Percentiles rank a stretch among this genome's conserved stretches.
phyloP scores from a whole-genome alignment of 1,140 invertebrate species.

The Halotydeus destructor region DNA sequence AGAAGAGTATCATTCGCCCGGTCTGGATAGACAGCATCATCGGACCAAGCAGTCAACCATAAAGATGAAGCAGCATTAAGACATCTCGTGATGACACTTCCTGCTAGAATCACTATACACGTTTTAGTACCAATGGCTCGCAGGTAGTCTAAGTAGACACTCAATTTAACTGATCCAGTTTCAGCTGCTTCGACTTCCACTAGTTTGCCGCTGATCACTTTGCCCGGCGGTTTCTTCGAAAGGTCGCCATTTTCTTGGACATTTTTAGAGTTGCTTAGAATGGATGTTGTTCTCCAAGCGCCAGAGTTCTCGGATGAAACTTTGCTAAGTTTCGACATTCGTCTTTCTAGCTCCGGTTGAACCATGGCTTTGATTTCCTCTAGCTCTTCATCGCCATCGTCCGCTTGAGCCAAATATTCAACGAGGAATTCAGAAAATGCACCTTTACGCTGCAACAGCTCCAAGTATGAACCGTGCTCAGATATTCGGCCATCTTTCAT shows the following conservation, averaged over 20 bases:
- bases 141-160: slow-evolving; percentile 9
- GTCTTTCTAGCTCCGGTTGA: background rate
- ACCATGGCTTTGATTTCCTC: background rate
- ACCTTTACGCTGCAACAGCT: slow-evolving; percentile 22
- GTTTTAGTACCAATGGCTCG: slow-evolving; percentile 5
- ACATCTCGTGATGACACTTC: slow-evolving; percentile 15
- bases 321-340: background rate
- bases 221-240: background rate
- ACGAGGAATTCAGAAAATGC: slow-evolving; percentile 20
- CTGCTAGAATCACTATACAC: slow-evolving; percentile 9
- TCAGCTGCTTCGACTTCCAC: slow-evolving; percentile 7
- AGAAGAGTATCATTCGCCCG: slow-evolving; percentile 26
- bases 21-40: slow-evolving; percentile 20
- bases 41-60: slow-evolving; percentile 25
- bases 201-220: slow-evolving; percentile 32
- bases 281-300: too few species aligned
- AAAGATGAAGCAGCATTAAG: slow-evolving; percentile 22
- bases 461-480: slow-evolving; percentile 29
- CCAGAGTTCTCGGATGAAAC: background rate
- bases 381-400: slow-evolving; percentile 1
- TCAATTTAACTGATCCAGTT: slow-evolving; percentile 13
- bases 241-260: background rate
- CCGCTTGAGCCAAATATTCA: slow-evolving; percentile 21
- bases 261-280: background rate
- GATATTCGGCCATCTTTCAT: slow-evolving; percentile 41